A percentile compares a stretch with the other conserved stretches of the same genome.
These are phyloP conservation scores for Thalassoma bifasciatum DNA, from an alignment of 2,113 vertebrate species.

Conservation along the genomic window DNA sequence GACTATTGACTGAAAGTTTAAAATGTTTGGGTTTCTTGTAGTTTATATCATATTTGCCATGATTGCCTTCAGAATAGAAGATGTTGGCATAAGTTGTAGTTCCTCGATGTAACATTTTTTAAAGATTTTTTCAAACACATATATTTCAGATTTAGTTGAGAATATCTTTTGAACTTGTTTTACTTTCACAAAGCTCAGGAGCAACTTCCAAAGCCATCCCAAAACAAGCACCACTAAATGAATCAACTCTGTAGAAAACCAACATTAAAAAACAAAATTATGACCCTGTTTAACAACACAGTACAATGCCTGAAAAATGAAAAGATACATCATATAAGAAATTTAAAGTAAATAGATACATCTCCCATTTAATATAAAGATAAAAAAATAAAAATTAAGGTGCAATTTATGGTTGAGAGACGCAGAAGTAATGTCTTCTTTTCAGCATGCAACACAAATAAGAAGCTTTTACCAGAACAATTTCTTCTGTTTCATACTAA, in stretches of 20 bases:
- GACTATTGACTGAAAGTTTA: too few species aligned
- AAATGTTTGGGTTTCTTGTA: too few species aligned
- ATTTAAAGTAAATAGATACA: constrained; percentile 13
- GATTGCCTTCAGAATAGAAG: too few species aligned
- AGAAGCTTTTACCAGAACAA: constrained; percentile 16
- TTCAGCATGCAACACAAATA: constrained; percentile 56
- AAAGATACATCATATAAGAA: constrained; percentile 26
- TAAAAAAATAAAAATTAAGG: constrained; percentile 47
- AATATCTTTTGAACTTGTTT: not conserved
- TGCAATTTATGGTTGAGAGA: constrained; percentile 63
- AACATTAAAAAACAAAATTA: constrained; percentile 11
- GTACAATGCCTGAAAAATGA: constrained; percentile 7
- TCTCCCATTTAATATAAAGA: constrained; percentile 2
- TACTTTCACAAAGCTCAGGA: not conserved
- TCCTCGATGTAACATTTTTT: too few species aligned
- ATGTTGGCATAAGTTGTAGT: too few species aligned
- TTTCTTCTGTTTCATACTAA: not conserved
- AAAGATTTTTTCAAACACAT: too few species aligned
- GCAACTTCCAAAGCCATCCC: constrained; percentile 13
- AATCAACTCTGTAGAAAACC: constrained; percentile 15
- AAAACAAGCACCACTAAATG: constrained; percentile 15
- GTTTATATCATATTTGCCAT: too few species aligned
- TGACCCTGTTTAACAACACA: constrained; percentile 58
- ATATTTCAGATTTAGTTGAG: too few species aligned
- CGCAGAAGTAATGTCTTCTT: constrained; percentile 38